phyloP scores from a whole-genome alignment of 2,113 vertebrate species.

The Atherinomorus stipes region DNA sequence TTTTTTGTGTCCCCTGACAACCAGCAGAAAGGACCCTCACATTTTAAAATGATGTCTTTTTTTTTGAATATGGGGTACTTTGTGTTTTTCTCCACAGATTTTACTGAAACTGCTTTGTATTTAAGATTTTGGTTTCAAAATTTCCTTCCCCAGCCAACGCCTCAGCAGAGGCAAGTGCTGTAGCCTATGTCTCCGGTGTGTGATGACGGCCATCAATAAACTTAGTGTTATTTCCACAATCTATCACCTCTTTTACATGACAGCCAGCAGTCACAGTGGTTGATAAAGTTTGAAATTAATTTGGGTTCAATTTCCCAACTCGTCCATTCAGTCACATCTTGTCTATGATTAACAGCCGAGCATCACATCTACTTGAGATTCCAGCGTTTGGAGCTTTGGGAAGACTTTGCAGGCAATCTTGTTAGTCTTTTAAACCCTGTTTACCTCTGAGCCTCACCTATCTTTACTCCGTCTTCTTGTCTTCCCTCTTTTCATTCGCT shows the following conservation, averaged over 20 bases:
- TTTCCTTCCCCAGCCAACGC: conserved; percentile 37
- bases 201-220: conserved; percentile 39
- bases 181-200: conserved; percentile 22
- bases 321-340: conserved; percentile 5
- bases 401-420: conserved; percentile 78
- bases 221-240: conserved; percentile 30
- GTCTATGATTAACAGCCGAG: conserved; percentile 27
- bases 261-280: not conserved
- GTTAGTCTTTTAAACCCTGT: conserved; percentile 69
- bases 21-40: not conserved
- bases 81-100: not conserved
- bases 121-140: conserved; percentile 9
- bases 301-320: not conserved
- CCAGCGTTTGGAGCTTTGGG: conserved; percentile 73
- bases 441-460: conserved; percentile 4
- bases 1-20: conserved; percentile 7
- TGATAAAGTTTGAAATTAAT: not conserved
- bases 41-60: too few species aligned
- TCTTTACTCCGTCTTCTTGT: conserved; percentile 1
- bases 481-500: conserved; percentile 74
- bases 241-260: conserved; percentile 24
- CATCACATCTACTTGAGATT: conserved; percentile 53
- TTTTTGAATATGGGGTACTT: too few species aligned
- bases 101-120: conserved; percentile 8
- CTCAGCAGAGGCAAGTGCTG: conserved; percentile 27